These are phyloP conservation scores for Amphilophus citrinellus DNA, from an alignment of 2,113 vertebrate species.

Conservation along the genomic window DNA sequence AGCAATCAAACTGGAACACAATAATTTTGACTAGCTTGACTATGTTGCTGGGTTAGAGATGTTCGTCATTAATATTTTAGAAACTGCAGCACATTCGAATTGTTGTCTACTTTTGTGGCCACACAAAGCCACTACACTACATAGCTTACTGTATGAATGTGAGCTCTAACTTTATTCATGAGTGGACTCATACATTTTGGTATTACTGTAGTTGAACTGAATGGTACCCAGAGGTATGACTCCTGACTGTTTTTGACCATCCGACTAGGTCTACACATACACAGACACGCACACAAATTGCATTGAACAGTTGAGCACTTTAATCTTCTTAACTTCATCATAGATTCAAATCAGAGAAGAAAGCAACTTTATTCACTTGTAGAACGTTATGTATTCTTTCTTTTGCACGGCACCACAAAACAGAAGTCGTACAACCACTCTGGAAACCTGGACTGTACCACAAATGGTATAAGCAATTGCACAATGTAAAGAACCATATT, in stretches of 20 bases:
- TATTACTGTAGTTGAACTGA: conserved; percentile 4
- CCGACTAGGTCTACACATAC: accelerated
- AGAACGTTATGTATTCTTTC: neutral
- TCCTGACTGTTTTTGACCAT: neutral
- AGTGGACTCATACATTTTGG: neutral
- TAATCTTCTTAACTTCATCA: neutral
- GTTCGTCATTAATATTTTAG: neutral
- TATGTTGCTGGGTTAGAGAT: neutral
- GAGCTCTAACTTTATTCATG: neutral
- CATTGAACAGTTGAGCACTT: neutral
- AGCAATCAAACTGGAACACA: neutral
- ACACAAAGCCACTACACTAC: neutral
- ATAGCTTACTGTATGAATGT: neutral
- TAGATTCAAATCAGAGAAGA: neutral
- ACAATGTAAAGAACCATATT: conserved; percentile 17
- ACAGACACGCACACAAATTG: neutral
- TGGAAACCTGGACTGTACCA: neutral
- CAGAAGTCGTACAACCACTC: neutral
- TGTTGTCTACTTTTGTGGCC: neutral
- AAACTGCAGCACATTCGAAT: no score
- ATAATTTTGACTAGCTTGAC: neutral
- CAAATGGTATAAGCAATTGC: conserved; percentile 1
- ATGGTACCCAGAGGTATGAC: neutral
- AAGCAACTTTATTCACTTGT: neutral
- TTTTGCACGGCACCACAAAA: neutral